A percentile compares a stretch with the other conserved stretches of the same genome.
Conservation (phyloP, 2,888 invertebrate genomes). For the Tanypteryx hageni region DNA sequence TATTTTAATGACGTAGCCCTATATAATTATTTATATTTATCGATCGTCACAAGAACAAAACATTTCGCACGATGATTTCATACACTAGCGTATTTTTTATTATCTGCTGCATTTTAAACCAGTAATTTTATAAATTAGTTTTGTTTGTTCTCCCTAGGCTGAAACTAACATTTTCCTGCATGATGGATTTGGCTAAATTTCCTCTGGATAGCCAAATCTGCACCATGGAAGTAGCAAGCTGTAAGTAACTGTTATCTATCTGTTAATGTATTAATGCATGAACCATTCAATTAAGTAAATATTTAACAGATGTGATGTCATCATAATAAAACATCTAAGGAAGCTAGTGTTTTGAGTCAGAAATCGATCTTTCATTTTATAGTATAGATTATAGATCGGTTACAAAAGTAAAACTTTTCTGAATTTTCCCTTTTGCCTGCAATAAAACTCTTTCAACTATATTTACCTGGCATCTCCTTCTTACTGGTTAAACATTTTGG, state of each 20-base stretch:
- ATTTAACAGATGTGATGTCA: not conserved
- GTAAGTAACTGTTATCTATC: conserved; percentile 73
- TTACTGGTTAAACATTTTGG: not conserved
- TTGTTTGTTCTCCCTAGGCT: conserved; percentile 73
- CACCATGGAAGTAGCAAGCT: conserved; percentile 78
- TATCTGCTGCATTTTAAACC: not conserved
- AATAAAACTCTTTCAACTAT: not conserved
- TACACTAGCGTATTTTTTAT: not conserved
- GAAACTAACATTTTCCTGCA: conserved; percentile 78
- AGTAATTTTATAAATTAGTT: not conserved
- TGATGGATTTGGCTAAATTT: conserved; percentile 78
- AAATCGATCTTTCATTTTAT: not conserved
- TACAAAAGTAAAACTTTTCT: not conserved
- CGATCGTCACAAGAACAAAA: too few species aligned
- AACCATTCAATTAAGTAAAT: too few species aligned
- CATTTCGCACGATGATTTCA: too few species aligned
- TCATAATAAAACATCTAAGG: not conserved
- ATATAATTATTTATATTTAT: too few species aligned
- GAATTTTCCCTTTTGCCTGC: not conserved
- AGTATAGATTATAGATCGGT: not conserved
- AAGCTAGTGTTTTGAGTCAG: not conserved
- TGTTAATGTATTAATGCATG: not conserved
- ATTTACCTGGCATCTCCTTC: not conserved
- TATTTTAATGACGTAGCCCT: too few species aligned
- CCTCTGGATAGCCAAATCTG: conserved; percentile 78